Percentiles rank a stretch among this genome's conserved stretches.
Conservation (phyloP, 2,797 vertebrate genomes). For the Lacerta viridis region DNA sequence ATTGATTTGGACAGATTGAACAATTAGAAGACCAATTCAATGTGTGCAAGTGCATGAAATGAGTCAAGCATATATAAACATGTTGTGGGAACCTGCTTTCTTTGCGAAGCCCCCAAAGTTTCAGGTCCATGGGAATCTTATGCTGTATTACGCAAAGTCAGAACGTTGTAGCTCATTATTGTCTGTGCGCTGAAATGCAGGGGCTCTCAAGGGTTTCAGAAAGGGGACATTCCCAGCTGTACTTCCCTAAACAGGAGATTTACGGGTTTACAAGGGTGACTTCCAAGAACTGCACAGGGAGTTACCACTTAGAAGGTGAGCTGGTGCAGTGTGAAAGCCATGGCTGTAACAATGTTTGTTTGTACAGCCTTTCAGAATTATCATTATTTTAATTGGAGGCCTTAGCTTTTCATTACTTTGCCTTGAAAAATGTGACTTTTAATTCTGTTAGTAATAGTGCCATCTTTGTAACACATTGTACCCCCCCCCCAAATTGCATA, state of each 20-base stretch:
- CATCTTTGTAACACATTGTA: constrained; percentile 44
- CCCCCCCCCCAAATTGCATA: constrained; percentile 29
- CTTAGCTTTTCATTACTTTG: constrained; percentile 37
- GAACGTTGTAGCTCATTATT: no score
- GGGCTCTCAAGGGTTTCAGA: no score
- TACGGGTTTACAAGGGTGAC: background rate
- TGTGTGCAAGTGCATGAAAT: background rate
- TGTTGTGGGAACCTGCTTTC: background rate
- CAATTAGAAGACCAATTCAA: background rate
- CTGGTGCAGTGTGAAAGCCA: constrained; percentile 58
- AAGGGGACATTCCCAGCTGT: no score
- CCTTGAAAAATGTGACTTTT: constrained; percentile 53
- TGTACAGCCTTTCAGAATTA: constrained; percentile 51
- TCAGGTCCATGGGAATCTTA: background rate
- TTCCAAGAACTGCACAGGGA: constrained; percentile 54
- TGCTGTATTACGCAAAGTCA: no score
- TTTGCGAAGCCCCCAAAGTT: background rate
- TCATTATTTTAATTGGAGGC: constrained; percentile 24
- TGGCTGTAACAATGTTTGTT: constrained; percentile 58
- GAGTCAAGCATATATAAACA: background rate
- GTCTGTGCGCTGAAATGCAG: no score
- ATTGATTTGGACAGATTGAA: background rate
- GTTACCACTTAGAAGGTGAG: constrained; percentile 34
- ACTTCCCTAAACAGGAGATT: constrained; percentile 23
- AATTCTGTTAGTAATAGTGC: constrained; percentile 55